These are phyloP conservation scores for Ceryle rudis DNA, from an alignment of 2,797 vertebrate species.

Conservation along the genomic window DNA sequence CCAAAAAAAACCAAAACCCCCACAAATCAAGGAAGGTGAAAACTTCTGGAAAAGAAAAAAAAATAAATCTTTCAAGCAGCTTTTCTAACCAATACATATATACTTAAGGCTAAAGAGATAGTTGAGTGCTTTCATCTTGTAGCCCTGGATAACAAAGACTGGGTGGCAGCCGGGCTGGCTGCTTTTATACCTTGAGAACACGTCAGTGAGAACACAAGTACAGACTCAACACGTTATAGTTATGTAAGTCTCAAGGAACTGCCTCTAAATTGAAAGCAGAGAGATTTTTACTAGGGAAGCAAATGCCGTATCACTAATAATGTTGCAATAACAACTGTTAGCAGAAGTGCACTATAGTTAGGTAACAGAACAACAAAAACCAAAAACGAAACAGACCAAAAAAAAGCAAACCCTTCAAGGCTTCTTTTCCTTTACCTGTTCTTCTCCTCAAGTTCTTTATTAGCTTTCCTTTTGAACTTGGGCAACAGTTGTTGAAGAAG, in stretches of 20 bases:
- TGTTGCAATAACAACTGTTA: background rate
- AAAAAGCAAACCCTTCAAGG: background rate
- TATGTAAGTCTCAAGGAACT: constrained; percentile 1
- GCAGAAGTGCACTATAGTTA: background rate
- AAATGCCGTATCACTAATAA: background rate
- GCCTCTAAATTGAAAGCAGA: background rate
- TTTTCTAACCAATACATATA: background rate
- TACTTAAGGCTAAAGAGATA: background rate
- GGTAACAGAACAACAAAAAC: background rate
- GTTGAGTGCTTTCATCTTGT: background rate
- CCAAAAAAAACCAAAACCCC: background rate
- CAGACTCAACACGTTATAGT: constrained; percentile 4
- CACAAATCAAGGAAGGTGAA: background rate
- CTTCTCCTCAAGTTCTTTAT: constrained; percentile 98
- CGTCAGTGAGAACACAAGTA: background rate
- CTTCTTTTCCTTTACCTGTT: constrained; percentile 85
- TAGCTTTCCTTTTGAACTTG: constrained; percentile 98
- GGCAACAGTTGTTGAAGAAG: constrained; percentile 96
- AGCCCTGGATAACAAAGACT: background rate
- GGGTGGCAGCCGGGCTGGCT: background rate
- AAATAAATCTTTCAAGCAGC: background rate
- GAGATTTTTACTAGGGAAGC: background rate
- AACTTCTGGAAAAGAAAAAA: background rate
- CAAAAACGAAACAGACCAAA: no score
- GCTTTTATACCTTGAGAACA: constrained; percentile 8